Percentiles rank a stretch among this genome's conserved stretches.
These are phyloP conservation scores for Phrynocephalus guinanensis DNA, from an alignment of 2,797 vertebrate species.

Conservation along the genomic window DNA sequence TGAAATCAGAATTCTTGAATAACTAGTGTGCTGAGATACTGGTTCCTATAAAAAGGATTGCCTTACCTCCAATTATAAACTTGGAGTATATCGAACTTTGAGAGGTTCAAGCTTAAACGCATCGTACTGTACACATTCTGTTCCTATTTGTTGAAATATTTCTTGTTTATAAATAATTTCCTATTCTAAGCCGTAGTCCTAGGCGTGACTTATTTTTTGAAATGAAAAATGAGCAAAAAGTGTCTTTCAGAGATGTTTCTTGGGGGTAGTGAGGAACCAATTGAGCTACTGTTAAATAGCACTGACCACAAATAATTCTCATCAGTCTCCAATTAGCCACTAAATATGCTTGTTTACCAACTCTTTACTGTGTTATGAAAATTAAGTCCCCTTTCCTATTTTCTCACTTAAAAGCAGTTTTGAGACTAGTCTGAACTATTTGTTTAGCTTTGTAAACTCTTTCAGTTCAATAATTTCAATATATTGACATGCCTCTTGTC, in stretches of 20 bases:
- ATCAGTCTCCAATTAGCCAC: constrained; percentile 20
- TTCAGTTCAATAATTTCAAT: neutral
- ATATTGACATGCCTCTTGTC: constrained; percentile 13
- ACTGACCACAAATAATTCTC: neutral
- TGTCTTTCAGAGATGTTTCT: constrained; percentile 6
- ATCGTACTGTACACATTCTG: constrained; percentile 1
- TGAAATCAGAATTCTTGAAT: constrained; percentile 10
- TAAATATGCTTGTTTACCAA: neutral
- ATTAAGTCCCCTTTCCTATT: constrained; percentile 9
- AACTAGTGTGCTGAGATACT: neutral
- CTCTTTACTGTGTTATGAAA: neutral
- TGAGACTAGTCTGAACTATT: constrained; percentile 17
- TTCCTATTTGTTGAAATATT: constrained; percentile 19
- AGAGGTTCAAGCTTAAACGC: neutral
- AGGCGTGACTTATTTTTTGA: neutral
- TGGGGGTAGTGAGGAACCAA: neutral
- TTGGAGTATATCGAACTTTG: neutral
- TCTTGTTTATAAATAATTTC: neutral
- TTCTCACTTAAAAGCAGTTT: constrained; percentile 20
- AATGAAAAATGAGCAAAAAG: rapidly evolving
- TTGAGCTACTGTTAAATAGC: neutral
- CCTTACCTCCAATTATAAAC: constrained; percentile 17
- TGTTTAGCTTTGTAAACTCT: neutral
- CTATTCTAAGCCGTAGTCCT: neutral
- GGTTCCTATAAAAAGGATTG: neutral